Conservation (phyloP, 2,888 invertebrate genomes). For the Lottia scabra region DNA sequence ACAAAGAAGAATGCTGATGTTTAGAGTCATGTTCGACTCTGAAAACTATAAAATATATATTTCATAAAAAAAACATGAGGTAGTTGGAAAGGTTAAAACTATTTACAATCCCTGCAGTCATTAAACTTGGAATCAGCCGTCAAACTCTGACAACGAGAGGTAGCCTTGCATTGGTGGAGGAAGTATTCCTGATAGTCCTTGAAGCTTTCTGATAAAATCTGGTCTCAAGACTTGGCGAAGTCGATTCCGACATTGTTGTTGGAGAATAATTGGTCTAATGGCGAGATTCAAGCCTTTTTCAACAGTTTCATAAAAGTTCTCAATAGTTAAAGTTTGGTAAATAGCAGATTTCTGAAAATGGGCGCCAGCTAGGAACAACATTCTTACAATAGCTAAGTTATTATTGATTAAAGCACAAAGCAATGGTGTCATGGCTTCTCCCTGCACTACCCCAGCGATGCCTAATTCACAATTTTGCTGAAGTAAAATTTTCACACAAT, state of each 20-base stretch:
- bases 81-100: too few species aligned
- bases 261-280: slow-evolving; percentile 41
- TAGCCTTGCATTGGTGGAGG: slow-evolving; percentile 39
- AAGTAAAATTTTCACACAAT: slow-evolving; percentile 36
- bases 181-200: slow-evolving; percentile 30
- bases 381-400: slow-evolving; percentile 41
- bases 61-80: too few species aligned
- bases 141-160: slow-evolving; percentile 26
- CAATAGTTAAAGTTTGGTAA: slow-evolving; percentile 39
- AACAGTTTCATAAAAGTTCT: slow-evolving; percentile 41
- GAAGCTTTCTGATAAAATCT: slow-evolving; percentile 40
- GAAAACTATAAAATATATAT: too few species aligned
- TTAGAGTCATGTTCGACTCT: too few species aligned
- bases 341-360: slow-evolving; percentile 40
- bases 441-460: slow-evolving; percentile 40
- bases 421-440: slow-evolving; percentile 41
- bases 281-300: slow-evolving; percentile 41
- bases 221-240: slow-evolving; percentile 44
- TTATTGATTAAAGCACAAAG: slow-evolving; percentile 43
- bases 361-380: slow-evolving; percentile 45
- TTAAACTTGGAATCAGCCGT: not conserved
- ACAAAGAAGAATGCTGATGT: too few species aligned
- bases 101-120: not conserved
- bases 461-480: slow-evolving; percentile 44
- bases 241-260: slow-evolving; percentile 47